A percentile compares a stretch with the other conserved stretches of the same genome.
These are phyloP conservation scores for Microchirus variegatus DNA, from an alignment of 2,797 vertebrate genomes.

Conservation along the genomic window DNA sequence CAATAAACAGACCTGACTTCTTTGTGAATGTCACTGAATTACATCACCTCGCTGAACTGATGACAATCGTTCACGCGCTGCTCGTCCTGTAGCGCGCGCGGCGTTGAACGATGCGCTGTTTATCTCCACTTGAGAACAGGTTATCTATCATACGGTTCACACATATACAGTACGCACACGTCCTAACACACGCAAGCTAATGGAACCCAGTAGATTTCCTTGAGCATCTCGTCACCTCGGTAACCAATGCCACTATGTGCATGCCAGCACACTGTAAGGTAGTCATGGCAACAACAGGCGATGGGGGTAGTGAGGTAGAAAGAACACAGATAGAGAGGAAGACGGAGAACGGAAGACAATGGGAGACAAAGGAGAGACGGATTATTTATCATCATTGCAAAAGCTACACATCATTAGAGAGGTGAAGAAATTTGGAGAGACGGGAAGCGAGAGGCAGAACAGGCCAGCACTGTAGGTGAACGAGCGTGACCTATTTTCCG, in stretches of 20 bases:
- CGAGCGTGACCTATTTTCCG: slow-evolving; percentile 60
- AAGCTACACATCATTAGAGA: slow-evolving; percentile 47
- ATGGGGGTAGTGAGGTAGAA: slow-evolving; percentile 60
- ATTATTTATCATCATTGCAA: too few relatives aligned
- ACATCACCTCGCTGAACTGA: slow-evolving; percentile 19
- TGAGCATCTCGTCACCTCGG: slow-evolving; percentile 64
- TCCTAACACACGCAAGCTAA: slow-evolving; percentile 2
- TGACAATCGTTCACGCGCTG: slow-evolving; percentile 17
- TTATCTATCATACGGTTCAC: slow-evolving; percentile 4
- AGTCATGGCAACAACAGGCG: slow-evolving; percentile 72
- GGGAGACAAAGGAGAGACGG: slow-evolving; percentile 17
- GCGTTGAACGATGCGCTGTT: slow-evolving; percentile 36
- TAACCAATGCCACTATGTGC: slow-evolving; percentile 59
- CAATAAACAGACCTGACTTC: neutral
- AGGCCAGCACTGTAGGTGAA: slow-evolving; percentile 38
- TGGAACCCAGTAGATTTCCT: slow-evolving; percentile 48
- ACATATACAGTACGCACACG: too few relatives aligned
- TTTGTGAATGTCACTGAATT: slow-evolving; percentile 15
- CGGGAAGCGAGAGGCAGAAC: slow-evolving; percentile 25
- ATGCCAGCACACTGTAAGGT: slow-evolving; percentile 72
- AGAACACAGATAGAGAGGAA: slow-evolving; percentile 40
- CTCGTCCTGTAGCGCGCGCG: slow-evolving; percentile 8
- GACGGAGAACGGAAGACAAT: slow-evolving; percentile 38
- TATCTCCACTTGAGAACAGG: slow-evolving; percentile 24
- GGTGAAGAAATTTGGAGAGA: slow-evolving; percentile 37